Conservation (phyloP, 2,888 invertebrate species). For the Amiota mariae region DNA sequence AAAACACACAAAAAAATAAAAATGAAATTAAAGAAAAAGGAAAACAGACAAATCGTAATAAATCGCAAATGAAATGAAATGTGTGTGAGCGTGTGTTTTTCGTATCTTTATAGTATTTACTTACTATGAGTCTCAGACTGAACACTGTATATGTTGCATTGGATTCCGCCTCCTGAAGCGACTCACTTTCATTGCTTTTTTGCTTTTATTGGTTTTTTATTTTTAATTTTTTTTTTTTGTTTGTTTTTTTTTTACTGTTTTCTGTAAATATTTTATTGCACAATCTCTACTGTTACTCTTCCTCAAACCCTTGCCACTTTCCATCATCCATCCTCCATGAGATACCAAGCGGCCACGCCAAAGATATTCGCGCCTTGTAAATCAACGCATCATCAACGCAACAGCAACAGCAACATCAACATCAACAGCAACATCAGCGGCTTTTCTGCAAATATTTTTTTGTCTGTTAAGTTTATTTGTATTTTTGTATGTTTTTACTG, state of each 20-base stretch:
- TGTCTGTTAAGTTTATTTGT: no score
- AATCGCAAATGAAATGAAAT: conserved; percentile 26
- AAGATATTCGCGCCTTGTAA: conserved; percentile 11
- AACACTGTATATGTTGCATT: not conserved
- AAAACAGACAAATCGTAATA: conserved; percentile 23
- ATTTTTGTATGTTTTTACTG: no score
- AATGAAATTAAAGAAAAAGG: not conserved
- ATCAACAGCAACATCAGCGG: no score
- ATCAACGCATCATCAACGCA: conserved; percentile 41
- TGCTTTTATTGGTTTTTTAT: not conserved
- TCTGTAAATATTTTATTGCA: conserved; percentile 5
- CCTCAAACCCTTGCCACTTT: no score
- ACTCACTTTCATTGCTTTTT: not conserved
- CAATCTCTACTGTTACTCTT: not conserved
- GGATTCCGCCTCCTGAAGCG: not conserved
- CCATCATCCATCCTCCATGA: no score
- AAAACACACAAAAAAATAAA: not conserved
- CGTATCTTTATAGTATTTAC: no score
- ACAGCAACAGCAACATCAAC: not conserved
- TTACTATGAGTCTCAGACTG: not conserved
- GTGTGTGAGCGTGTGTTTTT: not conserved
- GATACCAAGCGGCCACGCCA: not conserved
- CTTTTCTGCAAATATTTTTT: no score
- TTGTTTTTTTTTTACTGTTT: no score
- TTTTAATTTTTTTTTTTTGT: no score